phyloP scores from a whole-genome alignment of 2,113 vertebrate genomes.

The Podocnemis expansa region DNA sequence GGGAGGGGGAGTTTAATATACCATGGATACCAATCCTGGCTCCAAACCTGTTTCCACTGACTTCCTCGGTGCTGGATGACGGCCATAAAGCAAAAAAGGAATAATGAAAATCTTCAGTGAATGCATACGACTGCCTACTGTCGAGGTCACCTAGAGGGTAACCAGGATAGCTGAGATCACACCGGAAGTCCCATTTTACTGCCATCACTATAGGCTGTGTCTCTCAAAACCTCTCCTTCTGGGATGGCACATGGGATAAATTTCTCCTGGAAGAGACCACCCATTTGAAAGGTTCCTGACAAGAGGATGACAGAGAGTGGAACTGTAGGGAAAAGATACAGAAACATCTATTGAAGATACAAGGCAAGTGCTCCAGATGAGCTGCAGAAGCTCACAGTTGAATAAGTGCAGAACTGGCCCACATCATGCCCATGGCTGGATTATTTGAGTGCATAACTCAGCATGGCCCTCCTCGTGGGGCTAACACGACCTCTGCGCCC shows the following conservation, averaged over 20 bases:
- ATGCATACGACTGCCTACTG: not conserved
- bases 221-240: too few relatives aligned
- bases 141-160: not conserved
- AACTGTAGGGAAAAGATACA: too few relatives aligned
- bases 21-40: not conserved
- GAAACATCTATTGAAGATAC: not conserved
- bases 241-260: too few relatives aligned
- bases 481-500: too few relatives aligned
- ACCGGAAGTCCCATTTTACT: not conserved
- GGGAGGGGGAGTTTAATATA: not conserved
- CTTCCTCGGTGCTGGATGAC: not conserved
- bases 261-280: too few relatives aligned
- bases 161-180: not conserved
- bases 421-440: not conserved
- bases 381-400: not conserved
- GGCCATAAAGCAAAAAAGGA: not conserved
- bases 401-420: not conserved
- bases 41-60: not conserved
- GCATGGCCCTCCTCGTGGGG: too few relatives aligned
- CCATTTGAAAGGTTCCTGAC: too few relatives aligned
- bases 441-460: not conserved
- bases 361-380: not conserved
- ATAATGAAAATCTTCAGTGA: not conserved
- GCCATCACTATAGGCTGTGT: too few relatives aligned
- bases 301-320: too few relatives aligned